phyloP scores from a whole-genome alignment of 2,888 invertebrate species.

The Rotaria socialis region DNA sequence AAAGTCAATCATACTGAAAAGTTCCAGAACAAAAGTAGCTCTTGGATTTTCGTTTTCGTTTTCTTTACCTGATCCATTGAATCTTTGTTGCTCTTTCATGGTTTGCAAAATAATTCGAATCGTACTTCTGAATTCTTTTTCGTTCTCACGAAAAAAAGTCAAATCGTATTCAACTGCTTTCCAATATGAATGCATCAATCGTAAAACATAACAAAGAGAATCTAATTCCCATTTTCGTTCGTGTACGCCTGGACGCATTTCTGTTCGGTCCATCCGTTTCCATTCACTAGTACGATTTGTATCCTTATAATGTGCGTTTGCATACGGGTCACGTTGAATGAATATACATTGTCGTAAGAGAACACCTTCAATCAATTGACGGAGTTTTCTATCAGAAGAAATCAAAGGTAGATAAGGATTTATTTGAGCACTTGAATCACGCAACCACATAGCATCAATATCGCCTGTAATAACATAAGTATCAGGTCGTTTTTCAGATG shows the following conservation, averaged over 20 bases:
- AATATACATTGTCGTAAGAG: background rate
- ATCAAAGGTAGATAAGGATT: conserved; percentile 8
- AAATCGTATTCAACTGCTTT: background rate
- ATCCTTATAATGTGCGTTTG: background rate
- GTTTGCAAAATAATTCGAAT: background rate
- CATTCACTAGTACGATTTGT: background rate
- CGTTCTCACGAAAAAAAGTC: background rate
- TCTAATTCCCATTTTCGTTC: conserved; percentile 23
- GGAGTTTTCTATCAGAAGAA: background rate
- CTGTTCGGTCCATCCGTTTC: background rate
- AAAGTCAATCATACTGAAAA: too few relatives aligned
- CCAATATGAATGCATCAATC: background rate
- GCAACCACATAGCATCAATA: conserved; percentile 22
- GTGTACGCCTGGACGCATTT: background rate
- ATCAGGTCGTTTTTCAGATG: background rate
- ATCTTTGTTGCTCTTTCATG: conserved; percentile 3
- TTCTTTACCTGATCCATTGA: background rate
- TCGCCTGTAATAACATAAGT: conserved; percentile 30
- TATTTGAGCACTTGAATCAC: conserved; percentile 34
- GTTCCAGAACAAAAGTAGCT: too few relatives aligned
- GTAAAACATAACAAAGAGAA: background rate
- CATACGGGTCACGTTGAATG: conserved; percentile 26
- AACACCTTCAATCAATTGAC: conserved; percentile 24
- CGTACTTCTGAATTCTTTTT: background rate
- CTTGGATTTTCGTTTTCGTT: too few relatives aligned